Evolutionary conservation across 2,113 vertebrate species (phyloP).

Genomic region (Paradoxurus hermaphroditus): DNA sequence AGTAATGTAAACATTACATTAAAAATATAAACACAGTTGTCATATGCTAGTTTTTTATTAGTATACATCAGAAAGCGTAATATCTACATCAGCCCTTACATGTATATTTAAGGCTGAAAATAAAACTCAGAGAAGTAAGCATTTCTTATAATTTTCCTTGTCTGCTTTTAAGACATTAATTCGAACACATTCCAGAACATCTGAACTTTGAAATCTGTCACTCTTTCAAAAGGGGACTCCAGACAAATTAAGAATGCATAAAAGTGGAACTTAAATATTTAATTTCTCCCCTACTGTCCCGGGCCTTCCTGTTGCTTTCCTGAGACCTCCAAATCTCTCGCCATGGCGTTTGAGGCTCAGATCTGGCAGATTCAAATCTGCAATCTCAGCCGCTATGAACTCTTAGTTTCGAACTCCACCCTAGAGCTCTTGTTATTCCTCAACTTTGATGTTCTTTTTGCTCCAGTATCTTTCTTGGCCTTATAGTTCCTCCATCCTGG

Average conservation of each 20-base stretch:
- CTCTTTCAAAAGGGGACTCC: not conserved
- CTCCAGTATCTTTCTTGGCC: not conserved
- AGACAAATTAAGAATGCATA: not conserved
- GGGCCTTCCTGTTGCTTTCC: not conserved
- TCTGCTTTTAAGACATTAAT: not conserved
- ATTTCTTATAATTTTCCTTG: conserved; percentile 5
- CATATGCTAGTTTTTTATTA: conserved; percentile 5
- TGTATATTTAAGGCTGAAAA: not conserved
- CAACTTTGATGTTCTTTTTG: not conserved
- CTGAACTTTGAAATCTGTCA: not conserved
- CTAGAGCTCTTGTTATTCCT: not conserved
- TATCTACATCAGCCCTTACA: not conserved
- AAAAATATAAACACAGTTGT: not conserved
- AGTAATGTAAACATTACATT: not conserved
- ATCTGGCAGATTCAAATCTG: not conserved
- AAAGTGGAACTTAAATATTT: not conserved
- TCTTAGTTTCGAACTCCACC: not conserved
- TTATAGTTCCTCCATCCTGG: not conserved
- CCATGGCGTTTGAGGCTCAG: not conserved
- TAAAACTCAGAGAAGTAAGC: not conserved
- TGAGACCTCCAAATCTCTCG: not conserved
- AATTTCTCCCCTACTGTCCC: not conserved
- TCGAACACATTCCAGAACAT: not conserved
- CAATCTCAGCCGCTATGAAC: not conserved
- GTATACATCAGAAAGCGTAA: not conserved